Base-by-base conservation (phyloP, 2,113 vertebrate genomes). In the Lamprologus sp. region DNA sequence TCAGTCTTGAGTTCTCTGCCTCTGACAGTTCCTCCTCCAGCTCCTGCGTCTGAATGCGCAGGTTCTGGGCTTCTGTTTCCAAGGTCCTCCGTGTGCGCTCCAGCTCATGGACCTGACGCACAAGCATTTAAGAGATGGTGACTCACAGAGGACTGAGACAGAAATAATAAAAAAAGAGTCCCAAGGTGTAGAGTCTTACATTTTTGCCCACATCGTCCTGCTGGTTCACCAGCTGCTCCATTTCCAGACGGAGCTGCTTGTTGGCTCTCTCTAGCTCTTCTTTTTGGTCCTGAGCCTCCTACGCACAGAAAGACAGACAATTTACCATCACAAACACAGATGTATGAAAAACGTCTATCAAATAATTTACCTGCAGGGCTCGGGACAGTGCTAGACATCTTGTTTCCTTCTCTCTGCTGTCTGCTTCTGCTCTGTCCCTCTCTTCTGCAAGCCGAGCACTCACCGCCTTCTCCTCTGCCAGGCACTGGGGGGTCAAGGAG, bases 131-230 rank as follows among this genome's bases (percentile, higher is more conserved):
- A 11, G 10, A 83, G 11, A 17, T 11, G 2, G 6, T 81, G 47
- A 89, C n/a, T 84, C 45, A 55, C 54, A 21, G 80, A 37, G 5
- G 83, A 70, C 14, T 13, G 7, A 84, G 33, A 84, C 12, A 47
- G 53, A 84, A 9, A 83, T 68, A 21, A 79, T 5, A 60, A 55
- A 58, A 47, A 83, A 84, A 15, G 21, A 26, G 15, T 14, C 10
- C 14, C 1, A 26, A 23, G 23, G 73, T 58, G 33, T 23, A 14
- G 47, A 84, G 11, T 28, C 96, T 93, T 95, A 98, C 98, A 2
- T 96, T 98, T 93, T 98, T 98, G 92, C 98, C 98, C 2, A 98
- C 98, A 3, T 98, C 98, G 0, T 98, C 98, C 92, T 98, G 97
- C 90, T 97, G 97, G 89, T 98, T 98, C 31, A 98, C 96, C 5